Evolutionary conservation across 1,140 invertebrate genomes (phyloP).

Genomic region (Hycleus cichorii): DNA sequence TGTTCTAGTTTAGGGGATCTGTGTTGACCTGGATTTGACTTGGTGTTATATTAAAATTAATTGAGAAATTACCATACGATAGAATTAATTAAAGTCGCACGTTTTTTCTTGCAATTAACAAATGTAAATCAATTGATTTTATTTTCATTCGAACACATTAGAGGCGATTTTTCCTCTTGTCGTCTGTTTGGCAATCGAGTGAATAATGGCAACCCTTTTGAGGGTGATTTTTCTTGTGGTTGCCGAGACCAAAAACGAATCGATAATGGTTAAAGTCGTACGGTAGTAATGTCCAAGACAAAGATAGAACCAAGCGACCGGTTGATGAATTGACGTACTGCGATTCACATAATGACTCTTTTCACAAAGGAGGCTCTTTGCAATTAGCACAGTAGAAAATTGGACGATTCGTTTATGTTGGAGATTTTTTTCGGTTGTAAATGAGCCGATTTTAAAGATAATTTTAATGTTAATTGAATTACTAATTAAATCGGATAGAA

Average conservation of each 20-base stretch:
- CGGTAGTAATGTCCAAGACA: no score
- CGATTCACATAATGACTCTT: conserved; percentile 19
- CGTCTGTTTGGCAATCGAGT: conserved; percentile 9
- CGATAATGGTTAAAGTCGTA: conserved; percentile 6
- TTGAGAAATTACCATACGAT: no score
- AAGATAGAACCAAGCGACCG: not conserved
- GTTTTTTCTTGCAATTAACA: no score
- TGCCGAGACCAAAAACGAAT: conserved; percentile 7
- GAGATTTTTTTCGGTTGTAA: no score
- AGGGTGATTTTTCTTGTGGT: conserved; percentile 14
- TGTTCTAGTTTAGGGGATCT: not conserved
- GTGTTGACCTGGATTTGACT: not conserved
- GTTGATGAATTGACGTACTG: conserved; percentile 15
- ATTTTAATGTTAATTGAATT: no score
- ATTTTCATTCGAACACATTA: conserved; percentile 13
- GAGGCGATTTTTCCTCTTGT: not conserved
- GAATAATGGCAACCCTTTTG: conserved; percentile 14
- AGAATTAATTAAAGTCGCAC: no score
- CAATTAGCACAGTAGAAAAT: conserved; percentile 16
- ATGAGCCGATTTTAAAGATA: no score
- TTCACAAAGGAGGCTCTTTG: conserved; percentile 12
- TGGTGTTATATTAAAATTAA: not conserved
- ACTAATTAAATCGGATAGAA: no score
- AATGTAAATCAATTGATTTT: conserved; percentile 4
- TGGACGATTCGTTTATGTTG: conserved; percentile 12